Base-by-base conservation (phyloP, 2,113 vertebrate genomes). In the Tenrec ecaudatus region DNA sequence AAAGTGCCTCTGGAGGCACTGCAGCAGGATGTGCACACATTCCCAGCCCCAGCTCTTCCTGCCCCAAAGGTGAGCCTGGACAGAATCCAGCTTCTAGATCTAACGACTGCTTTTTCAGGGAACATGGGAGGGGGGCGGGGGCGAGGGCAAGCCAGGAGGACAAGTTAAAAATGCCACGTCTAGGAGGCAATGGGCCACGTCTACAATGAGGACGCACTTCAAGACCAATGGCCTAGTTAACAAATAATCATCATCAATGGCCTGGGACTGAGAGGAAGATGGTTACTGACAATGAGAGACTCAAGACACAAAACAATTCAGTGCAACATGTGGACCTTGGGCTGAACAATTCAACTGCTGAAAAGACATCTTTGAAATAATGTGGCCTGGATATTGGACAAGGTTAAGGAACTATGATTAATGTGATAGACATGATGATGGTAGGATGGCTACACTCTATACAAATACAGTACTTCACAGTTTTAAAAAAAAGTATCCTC, bases 401-500 rank as follows among this genome's bases (percentile, higher is more conserved):
- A 76, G 76, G 90, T 86, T 88, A 93, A 82, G 77, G 71, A 82
- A 82, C 47, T 69, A 53, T 29, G 75, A 89, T 92, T 92, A 82
- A 94, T 90, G 76, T 69, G 57, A 57, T 78, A 91, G 53, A 57
- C 69, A 80, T 71, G 75, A 79, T 14, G 31, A 86, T 53, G 94
- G 76, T 43, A 93, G 80, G 95, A 95, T 53, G 47, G 9, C 47
- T 53, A 53, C 9, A 40, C 40, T 40, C 40, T 40, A 40, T 40
- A 93, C 31, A 94, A 94, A 93, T 93, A 88, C 22, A 83, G 86
- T 88, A 80, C 36, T 92, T 53, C 82, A 69, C 90, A 86, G 88
- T 90, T 14, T 53, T 94, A 94, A 73, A 17, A 68, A 77, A 93
- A 94, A 71, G 71, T 5, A 43, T 40, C 92, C 93, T 75, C 31